phyloP scores from a whole-genome alignment of 2,888 invertebrate species.

The Phortica magna region DNA sequence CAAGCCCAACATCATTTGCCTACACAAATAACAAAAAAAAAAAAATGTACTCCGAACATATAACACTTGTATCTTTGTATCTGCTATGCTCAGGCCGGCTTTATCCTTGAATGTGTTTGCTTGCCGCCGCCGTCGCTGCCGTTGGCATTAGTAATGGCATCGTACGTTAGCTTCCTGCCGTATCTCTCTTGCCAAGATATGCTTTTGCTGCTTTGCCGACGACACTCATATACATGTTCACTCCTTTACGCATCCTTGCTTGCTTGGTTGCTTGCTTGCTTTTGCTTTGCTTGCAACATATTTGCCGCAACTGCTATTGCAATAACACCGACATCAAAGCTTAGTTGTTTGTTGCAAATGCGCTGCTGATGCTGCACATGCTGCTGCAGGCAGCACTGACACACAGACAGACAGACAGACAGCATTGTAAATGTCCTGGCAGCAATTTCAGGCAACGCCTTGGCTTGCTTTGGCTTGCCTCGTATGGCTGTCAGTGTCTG shows the following conservation, averaged over 20 bases:
- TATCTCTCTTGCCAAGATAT: not conserved
- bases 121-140: not conserved
- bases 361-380: constrained; percentile 9
- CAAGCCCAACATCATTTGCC: not conserved
- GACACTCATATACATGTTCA: not conserved
- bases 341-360: not conserved
- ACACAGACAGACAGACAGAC: not conserved
- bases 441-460: not conserved
- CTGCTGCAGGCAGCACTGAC: not conserved
- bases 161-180: constrained; percentile 19
- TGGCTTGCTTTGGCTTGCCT: not conserved
- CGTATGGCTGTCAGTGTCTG: not conserved
- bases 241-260: constrained; percentile 7
- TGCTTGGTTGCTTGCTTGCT: not conserved
- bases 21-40: not conserved
- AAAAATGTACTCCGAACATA: not conserved
- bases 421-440: not conserved
- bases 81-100: not conserved
- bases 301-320: not conserved
- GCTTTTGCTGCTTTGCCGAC: not conserved
- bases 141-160: constrained; percentile 21
- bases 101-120: constrained; percentile 14
- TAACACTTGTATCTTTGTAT: constrained; percentile 16
- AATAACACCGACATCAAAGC: not conserved
- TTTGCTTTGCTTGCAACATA: not conserved